Evolutionary conservation across 1,140 invertebrate genomes (phyloP).

Genomic region (Augochlora pura): DNA sequence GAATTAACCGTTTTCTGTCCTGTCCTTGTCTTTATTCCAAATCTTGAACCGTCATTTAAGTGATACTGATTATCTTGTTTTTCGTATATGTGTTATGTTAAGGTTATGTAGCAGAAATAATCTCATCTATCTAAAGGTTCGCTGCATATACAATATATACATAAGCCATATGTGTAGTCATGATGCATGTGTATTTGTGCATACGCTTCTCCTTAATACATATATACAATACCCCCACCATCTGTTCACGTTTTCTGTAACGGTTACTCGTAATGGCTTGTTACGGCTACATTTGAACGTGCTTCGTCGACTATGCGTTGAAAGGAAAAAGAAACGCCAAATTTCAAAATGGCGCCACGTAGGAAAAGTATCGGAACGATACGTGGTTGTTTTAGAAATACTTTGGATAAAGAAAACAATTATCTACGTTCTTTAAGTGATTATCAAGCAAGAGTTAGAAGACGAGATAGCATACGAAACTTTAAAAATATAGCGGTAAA

Average conservation of each 20-base stretch:
- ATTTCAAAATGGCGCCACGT: constrained; percentile 73
- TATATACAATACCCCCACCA: no score
- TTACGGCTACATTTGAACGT: no score
- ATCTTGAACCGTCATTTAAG: no score
- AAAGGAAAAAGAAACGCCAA: not conserved
- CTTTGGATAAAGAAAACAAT: constrained; percentile 73
- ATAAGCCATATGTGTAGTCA: no score
- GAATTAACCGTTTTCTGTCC: not conserved
- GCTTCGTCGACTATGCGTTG: not conserved
- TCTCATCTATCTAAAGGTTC: no score
- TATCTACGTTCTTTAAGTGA: constrained; percentile 75
- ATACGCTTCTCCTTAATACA: no score
- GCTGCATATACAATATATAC: no score
- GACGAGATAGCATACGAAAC: constrained; percentile 73
- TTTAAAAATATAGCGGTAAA: constrained; percentile 69
- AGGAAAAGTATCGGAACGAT: constrained; percentile 63
- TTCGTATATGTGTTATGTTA: no score
- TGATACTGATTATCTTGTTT: no score
- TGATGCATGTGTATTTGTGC: no score
- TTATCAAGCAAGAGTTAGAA: constrained; percentile 73
- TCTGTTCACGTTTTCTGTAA: not conserved
- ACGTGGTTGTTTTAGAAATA: constrained; percentile 39
- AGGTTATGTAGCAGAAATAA: no score
- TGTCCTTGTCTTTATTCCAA: no score
- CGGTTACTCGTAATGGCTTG: not conserved